These are phyloP conservation scores for Drosophila mettleri DNA, from an alignment of 2,888 invertebrate genomes.

Conservation along the genomic window DNA sequence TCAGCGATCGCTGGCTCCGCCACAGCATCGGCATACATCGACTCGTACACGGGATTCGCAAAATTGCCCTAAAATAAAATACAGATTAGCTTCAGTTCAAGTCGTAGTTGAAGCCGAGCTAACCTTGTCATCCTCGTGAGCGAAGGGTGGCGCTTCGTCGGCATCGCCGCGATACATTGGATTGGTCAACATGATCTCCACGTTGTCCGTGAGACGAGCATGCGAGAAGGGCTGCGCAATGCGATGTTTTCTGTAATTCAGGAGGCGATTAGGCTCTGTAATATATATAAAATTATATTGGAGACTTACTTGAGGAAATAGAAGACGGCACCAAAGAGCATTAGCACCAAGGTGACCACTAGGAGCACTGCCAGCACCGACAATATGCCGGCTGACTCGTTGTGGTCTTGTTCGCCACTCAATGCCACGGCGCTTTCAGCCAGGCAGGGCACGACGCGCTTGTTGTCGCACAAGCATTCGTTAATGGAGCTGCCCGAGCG, in stretches of 20 bases:
- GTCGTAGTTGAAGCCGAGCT: slow-evolving; percentile 5
- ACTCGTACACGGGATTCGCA: slow-evolving; percentile 94
- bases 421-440: slow-evolving; percentile 83
- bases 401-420: slow-evolving; percentile 71
- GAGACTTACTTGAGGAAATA: slow-evolving; percentile 85
- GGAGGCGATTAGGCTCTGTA: neutral
- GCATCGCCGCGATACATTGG: slow-evolving; percentile 93
- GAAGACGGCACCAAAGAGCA: slow-evolving; percentile 82
- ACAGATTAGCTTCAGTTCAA: neutral
- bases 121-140: slow-evolving; percentile 88
- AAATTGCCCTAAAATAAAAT: slow-evolving; percentile 88
- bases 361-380: slow-evolving; percentile 82
- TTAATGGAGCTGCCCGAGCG: slow-evolving; percentile 84
- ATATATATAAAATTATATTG: rapidly evolving
- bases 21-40: slow-evolving; percentile 88
- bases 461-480: slow-evolving; percentile 82
- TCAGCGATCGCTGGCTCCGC: slow-evolving; percentile 78
- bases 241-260: slow-evolving; percentile 85
- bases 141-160: slow-evolving; percentile 87
- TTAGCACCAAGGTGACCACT: slow-evolving; percentile 77
- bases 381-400: slow-evolving; percentile 69
- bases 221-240: slow-evolving; percentile 90
- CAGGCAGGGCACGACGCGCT: slow-evolving; percentile 81
- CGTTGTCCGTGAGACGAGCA: slow-evolving; percentile 92
- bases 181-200: slow-evolving; percentile 90